Evolutionary conservation across 2,888 invertebrate genomes (phyloP).

Genomic region (Chymomyza procnemis): DNA sequence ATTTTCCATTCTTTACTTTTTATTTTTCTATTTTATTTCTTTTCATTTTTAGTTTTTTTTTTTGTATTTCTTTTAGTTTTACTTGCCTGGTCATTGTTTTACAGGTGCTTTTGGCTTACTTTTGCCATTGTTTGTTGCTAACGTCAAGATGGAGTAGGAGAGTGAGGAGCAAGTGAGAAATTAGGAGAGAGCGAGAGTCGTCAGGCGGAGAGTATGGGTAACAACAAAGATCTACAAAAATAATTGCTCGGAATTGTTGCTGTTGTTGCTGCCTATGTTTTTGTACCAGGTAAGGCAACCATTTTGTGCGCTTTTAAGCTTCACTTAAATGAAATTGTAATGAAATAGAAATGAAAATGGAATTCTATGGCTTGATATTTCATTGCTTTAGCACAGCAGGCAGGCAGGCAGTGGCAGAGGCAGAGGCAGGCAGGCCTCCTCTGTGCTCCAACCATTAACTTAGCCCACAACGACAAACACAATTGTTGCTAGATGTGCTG

Average conservation of each 20-base stretch:
- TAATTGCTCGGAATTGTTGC: slow-evolving; percentile 50
- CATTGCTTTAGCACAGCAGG: slow-evolving; percentile 11
- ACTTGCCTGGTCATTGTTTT: slow-evolving; percentile 52
- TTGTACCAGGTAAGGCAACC: slow-evolving; percentile 7
- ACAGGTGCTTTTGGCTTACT: slow-evolving; percentile 64
- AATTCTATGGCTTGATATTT: slow-evolving; percentile 67
- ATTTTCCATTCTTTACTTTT: slow-evolving; percentile 18
- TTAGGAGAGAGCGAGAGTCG: slow-evolving; percentile 4
- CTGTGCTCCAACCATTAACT: background rate
- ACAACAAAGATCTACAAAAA: slow-evolving; percentile 64
- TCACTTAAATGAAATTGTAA: slow-evolving; percentile 72
- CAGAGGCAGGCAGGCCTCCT: no score
- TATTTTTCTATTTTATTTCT: background rate
- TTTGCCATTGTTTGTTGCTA: slow-evolving; percentile 54
- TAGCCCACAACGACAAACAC: background rate
- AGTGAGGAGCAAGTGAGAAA: background rate
- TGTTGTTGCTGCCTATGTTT: slow-evolving; percentile 5
- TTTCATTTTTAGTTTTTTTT: background rate
- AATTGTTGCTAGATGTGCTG: slow-evolving; percentile 6
- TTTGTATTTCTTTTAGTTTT: background rate
- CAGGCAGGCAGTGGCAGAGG: no score
- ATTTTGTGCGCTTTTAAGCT: slow-evolving; percentile 69
- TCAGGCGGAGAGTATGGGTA: slow-evolving; percentile 8
- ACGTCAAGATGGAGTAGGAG: background rate
- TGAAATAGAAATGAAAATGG: slow-evolving; percentile 64